Percentiles rank a stretch among this genome's conserved stretches.
These are phyloP conservation scores for Noctua janthina DNA, from an alignment of 2,888 invertebrate species.

Conservation along the genomic window DNA sequence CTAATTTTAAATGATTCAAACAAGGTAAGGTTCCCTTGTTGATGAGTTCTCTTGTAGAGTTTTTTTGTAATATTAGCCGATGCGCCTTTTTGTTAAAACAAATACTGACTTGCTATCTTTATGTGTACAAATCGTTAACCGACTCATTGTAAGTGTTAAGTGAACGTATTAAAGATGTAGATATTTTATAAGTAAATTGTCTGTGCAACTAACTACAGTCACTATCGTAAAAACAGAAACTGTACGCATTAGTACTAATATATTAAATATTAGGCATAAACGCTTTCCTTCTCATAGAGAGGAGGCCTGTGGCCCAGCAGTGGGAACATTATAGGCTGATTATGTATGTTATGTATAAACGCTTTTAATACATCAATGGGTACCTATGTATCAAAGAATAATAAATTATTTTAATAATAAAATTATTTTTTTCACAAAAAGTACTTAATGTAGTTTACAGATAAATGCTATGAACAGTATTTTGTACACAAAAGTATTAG, in stretches of 20 bases:
- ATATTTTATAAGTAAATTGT: constrained; percentile 8
- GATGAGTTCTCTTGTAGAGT: background rate
- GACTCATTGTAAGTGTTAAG: background rate
- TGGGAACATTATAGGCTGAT: too few species aligned
- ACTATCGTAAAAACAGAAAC: background rate
- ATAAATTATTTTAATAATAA: too few species aligned
- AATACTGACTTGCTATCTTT: constrained; percentile 3
- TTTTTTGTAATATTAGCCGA: background rate
- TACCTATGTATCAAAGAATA: background rate
- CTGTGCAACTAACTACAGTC: constrained; percentile 3
- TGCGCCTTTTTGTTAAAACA: background rate
- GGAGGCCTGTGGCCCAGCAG: too few species aligned
- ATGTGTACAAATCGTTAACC: background rate
- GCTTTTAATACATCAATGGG: background rate
- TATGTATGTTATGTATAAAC: background rate
- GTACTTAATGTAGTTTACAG: too few species aligned
- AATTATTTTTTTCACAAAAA: too few species aligned
- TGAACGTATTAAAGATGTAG: background rate
- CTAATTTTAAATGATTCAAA: background rate
- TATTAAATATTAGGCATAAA: background rate
- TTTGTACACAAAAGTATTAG: too few species aligned
- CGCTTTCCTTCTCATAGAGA: background rate
- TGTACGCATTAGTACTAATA: background rate
- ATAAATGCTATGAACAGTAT: too few species aligned
- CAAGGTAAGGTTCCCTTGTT: background rate